phyloP scores from a whole-genome alignment of 2,113 vertebrate genomes.

The Corydoras sp. region DNA sequence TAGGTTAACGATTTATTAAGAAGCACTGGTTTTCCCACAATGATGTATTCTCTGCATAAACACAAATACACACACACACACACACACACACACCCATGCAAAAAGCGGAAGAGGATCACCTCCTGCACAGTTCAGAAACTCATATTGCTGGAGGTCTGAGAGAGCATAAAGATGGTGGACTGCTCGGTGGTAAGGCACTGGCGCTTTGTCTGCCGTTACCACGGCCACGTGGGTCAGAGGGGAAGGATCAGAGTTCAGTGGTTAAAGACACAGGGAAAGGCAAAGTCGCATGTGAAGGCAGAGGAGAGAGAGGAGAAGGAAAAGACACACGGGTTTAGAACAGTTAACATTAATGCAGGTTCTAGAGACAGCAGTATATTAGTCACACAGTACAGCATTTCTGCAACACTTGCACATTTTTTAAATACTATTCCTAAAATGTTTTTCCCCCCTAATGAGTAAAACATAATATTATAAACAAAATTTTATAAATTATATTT shows the following conservation, averaged over 20 bases:
- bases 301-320: constrained; percentile 57
- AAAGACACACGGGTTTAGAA: constrained; percentile 50
- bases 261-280: constrained; percentile 40
- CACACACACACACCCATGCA: constrained; percentile 43
- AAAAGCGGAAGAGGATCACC: constrained; percentile 79
- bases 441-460: neutral
- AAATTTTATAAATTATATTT: too few species aligned
- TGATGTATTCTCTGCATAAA: constrained; percentile 18
- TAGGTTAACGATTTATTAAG: neutral
- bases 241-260: constrained; percentile 56
- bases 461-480: neutral
- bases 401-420: too few species aligned
- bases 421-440: too few species aligned
- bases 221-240: constrained; percentile 44
- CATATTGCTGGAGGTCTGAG: constrained; percentile 97
- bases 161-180: constrained; percentile 99
- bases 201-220: constrained; percentile 78
- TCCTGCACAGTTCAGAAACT: constrained; percentile 89
- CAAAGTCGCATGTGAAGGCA: constrained; percentile 22
- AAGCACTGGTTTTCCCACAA: constrained; percentile 8
- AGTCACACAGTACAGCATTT: too few species aligned
- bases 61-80: constrained; percentile 6
- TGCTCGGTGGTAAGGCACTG: constrained; percentile 92
- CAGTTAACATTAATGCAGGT: constrained; percentile 52
- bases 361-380: neutral